Evolutionary conservation across 2,797 vertebrate genomes (phyloP), one percentile per base, ranked within the genome.

Genomic region (Hapalemur alaotrensis): DNA sequence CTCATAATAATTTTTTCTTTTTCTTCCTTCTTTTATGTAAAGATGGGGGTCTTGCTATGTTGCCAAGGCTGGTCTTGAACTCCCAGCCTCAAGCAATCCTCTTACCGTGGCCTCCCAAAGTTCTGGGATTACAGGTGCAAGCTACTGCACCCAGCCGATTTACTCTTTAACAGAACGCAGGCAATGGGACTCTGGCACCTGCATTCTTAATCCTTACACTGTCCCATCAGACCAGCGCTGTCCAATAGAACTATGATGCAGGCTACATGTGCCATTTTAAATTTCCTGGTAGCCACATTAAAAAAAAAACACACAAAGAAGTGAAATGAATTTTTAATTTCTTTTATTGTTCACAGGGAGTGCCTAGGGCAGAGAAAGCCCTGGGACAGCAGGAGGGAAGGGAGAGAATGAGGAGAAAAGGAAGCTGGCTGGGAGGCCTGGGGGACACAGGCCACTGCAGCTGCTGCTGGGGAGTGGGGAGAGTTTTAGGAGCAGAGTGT

Each of bases 181-280:
- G 89, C 65, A 48, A 25, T 9, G 81, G 59, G 72, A 52, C 30
- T 43, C 57, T 82, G 28, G n/a, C 17, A 18, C 12, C n/a, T 73
- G 2, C 0, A 0, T 63, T 52, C 65, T 69, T 69, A 15, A 30
- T 86, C 43, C 38, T 59, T 32, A 25, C 15, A 0, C 5, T 23
- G 15, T 72, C 38, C 38, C 0, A 0, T 7, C 18, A 73, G 79
- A 41, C 18, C 7, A 69, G 67, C 0, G 1, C 43, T 32, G 7
- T 63, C 28, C 7, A n/a, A 11, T 2, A 30, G 30, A 83, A 90
- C 41, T 54, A 2, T 35, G 17, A 18, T 17, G 38, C 25, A 18
- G 30, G 17, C 12, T 54, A 20, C 7, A 18, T 12, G 25, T 12
- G 41, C 48, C 75, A 67, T 1, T 86, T 52, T 5, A 3, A 15